These are phyloP conservation scores for Echinarachnius parma DNA, from an alignment of 53 echinoderm and acorn worm genomes.

Conservation along the genomic window DNA sequence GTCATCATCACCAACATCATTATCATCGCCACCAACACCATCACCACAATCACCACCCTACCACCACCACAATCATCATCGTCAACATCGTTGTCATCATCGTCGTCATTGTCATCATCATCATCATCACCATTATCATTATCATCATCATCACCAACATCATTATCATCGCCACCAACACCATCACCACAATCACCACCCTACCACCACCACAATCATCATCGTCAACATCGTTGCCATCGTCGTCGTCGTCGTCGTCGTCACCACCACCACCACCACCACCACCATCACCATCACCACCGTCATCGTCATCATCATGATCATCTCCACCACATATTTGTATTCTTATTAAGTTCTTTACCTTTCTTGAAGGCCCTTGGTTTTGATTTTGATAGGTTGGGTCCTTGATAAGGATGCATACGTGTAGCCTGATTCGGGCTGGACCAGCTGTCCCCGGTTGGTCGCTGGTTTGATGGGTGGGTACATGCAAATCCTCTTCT, in stretches of 20 bases:
- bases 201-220: not conserved
- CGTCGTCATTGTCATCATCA: not conserved
- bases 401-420: conserved; percentile 78
- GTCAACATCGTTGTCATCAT: not conserved
- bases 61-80: not conserved
- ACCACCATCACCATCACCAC: not conserved
- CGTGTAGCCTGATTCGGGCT: conserved; percentile 63
- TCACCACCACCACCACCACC: not conserved
- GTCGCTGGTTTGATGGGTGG: conserved; percentile 93
- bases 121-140: not conserved
- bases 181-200: not conserved
- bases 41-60: not conserved
- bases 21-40: not conserved
- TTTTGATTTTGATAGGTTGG: conserved; percentile 89
- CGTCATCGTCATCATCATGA: not conserved
- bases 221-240: not conserved
- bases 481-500: conserved; percentile 84
- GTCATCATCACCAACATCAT: not conserved
- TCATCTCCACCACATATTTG: not conserved
- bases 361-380: conserved; percentile 88
- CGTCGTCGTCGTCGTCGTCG: not conserved
- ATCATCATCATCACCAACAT: not conserved
- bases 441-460: conserved; percentile 70
- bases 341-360: conserved; percentile 19
- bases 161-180: not conserved